phyloP scores from a whole-genome alignment of 64 coral and sea anemone species.

The Hydrozoanthus tunicans region DNA sequence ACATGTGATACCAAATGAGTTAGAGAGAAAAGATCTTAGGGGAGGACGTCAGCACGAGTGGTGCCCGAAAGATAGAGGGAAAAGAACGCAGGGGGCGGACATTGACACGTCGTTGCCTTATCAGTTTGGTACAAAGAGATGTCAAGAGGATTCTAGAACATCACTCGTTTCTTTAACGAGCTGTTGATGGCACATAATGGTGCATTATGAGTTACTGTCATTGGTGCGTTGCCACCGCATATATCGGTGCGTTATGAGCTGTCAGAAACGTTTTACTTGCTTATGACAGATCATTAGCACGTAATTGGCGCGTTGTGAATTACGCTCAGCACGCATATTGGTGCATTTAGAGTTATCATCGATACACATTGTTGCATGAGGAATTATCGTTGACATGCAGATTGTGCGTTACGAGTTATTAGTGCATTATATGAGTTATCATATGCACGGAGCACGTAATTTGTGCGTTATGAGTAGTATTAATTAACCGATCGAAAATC shows the following conservation, averaged over 20 bases:
- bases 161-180: slow-evolving; percentile 21
- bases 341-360: slow-evolving; percentile 24
- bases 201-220: slow-evolving; percentile 1
- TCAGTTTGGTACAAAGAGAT: slow-evolving; percentile 16
- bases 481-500: not conserved
- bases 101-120: not conserved
- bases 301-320: not conserved
- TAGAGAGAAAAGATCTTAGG: not conserved
- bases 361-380: slow-evolving; percentile 38
- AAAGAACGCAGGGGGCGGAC: slow-evolving; percentile 5
- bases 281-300: not conserved
- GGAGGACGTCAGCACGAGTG: not conserved
- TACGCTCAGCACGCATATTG: not conserved
- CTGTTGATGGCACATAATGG: not conserved
- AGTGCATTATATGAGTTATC: not conserved
- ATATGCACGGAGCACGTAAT: not conserved
- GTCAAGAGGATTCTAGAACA: slow-evolving; percentile 3
- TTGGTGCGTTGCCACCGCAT: not conserved
- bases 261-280: not conserved
- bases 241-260: slow-evolving; percentile 1
- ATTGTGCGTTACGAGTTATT: slow-evolving; percentile 31
- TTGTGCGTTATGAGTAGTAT: slow-evolving; percentile 29
- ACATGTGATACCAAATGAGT: slow-evolving; percentile 19
- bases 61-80: not conserved
- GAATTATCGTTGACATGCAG: slow-evolving; percentile 35